Evolutionary conservation across 2,113 vertebrate genomes (phyloP).

Genomic region (Eidolon helvum): DNA sequence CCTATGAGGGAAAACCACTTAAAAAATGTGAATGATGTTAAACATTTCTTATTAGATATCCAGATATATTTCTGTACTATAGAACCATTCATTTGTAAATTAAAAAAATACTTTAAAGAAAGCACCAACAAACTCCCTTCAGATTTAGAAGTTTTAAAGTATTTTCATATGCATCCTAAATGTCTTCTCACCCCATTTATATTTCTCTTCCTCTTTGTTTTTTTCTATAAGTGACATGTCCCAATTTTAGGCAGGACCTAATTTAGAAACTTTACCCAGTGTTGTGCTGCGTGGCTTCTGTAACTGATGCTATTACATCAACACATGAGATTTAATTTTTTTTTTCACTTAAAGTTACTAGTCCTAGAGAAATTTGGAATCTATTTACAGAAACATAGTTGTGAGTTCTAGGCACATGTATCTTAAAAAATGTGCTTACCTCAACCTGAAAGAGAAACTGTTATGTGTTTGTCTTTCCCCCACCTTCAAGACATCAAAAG

Average conservation of each 20-base stretch:
- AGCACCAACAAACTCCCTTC: background rate
- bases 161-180: background rate
- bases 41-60: background rate
- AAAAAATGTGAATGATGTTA: background rate
- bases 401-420: background rate
- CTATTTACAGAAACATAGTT: background rate
- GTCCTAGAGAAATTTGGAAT: background rate
- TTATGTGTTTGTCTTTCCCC: background rate
- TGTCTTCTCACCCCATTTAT: background rate
- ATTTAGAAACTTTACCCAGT: background rate
- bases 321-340: background rate
- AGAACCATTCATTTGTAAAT: background rate
- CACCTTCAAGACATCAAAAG: background rate
- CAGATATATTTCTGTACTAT: background rate
- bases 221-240: background rate
- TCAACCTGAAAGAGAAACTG: background rate
- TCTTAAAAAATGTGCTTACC: background rate
- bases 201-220: background rate
- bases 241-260: background rate
- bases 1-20: background rate
- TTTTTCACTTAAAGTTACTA: background rate
- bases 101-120: background rate
- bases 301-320: background rate
- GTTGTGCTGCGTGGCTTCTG: background rate
- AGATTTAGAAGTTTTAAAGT: background rate